These are phyloP conservation scores for Unio delphinus DNA, from an alignment of 2,888 invertebrate genomes.

Conservation along the genomic window DNA sequence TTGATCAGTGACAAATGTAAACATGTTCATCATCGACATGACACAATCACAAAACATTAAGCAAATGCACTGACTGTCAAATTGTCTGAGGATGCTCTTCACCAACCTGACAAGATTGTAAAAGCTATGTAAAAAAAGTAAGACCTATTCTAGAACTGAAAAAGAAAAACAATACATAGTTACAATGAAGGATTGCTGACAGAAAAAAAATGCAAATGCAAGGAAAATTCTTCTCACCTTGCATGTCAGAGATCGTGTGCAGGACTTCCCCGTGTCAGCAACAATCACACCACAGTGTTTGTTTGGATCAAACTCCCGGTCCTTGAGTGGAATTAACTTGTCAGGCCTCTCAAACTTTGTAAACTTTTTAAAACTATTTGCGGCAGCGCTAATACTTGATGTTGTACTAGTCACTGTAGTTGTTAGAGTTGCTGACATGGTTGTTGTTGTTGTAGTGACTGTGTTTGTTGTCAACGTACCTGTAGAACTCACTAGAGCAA, in stretches of 20 bases:
- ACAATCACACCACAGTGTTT: conserved; percentile 86
- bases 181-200: neutral
- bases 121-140: no score
- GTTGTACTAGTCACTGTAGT: conserved; percentile 33
- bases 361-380: conserved; percentile 34
- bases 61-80: no score
- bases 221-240: conserved; percentile 64
- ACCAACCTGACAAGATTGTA: no score
- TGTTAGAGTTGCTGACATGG: conserved; percentile 38
- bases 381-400: neutral
- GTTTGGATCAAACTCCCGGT: conserved; percentile 85
- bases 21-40: no score
- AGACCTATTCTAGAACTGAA: no score
- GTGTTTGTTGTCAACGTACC: conserved; percentile 35
- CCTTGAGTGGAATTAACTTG: conserved; percentile 56
- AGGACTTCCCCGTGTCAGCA: conserved; percentile 79
- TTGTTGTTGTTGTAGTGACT: conserved; percentile 44
- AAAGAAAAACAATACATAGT: no score
- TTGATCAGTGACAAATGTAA: no score
- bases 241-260: conserved; percentile 84
- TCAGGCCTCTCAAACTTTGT: conserved; percentile 39
- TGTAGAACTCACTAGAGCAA: conserved; percentile 30
- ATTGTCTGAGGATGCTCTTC: no score
- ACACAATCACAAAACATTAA: no score
- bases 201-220: neutral